These are phyloP conservation scores for Helicoverpa armigera DNA, from an alignment of 1,140 invertebrate genomes.

Conservation along the genomic window DNA sequence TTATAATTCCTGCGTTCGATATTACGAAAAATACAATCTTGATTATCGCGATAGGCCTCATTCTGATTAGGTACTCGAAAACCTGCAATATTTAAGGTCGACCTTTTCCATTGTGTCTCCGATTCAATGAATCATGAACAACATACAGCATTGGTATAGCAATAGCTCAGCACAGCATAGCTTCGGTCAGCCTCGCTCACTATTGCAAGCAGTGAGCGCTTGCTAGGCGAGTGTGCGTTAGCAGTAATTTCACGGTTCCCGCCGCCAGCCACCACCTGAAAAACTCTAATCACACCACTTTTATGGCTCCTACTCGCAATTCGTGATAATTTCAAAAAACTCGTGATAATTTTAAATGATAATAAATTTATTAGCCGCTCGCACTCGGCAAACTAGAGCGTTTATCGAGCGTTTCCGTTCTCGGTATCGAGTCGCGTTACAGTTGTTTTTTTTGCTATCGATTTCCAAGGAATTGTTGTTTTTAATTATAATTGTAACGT, in stretches of 20 bases:
- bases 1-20: neutral
- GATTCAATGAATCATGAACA: neutral
- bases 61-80: too few relatives aligned
- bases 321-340: slow-evolving; percentile 76
- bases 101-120: too few relatives aligned
- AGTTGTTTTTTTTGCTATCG: slow-evolving; percentile 63
- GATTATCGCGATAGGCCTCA: too few relatives aligned
- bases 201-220: neutral
- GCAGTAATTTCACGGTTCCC: slow-evolving; percentile 76
- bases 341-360: slow-evolving; percentile 76
- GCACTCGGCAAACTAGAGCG: slow-evolving; percentile 64
- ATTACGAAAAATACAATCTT: too few relatives aligned
- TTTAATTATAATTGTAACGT: slow-evolving; percentile 65
- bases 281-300: slow-evolving; percentile 72
- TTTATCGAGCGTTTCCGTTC: slow-evolving; percentile 79
- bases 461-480: slow-evolving; percentile 69
- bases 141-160: neutral
- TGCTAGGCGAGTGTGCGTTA: slow-evolving; percentile 53
- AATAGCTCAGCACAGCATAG: neutral
- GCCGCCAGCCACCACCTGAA: slow-evolving; percentile 66
- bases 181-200: neutral
- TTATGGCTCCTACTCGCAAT: slow-evolving; percentile 68
- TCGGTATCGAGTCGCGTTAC: slow-evolving; percentile 57
- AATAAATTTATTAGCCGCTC: slow-evolving; percentile 70
- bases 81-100: too few relatives aligned